Conservation (phyloP, 2,888 invertebrate species). For the Pammene aurita region DNA sequence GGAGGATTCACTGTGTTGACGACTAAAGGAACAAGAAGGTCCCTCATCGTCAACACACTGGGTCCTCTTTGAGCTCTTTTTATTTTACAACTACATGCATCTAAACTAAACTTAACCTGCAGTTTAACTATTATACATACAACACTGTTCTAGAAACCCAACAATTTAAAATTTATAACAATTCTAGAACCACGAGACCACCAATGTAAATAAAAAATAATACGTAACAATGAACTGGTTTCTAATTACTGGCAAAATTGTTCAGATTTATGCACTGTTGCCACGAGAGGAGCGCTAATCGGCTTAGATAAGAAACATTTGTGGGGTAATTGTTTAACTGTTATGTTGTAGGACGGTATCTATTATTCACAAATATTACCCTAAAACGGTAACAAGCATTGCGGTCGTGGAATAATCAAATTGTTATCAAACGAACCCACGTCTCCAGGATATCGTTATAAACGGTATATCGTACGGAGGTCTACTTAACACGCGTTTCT, state of each 20-base stretch:
- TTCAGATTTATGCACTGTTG: slow-evolving; percentile 1
- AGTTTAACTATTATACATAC: too few species aligned
- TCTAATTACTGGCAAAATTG: background rate
- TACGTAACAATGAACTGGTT: too few species aligned
- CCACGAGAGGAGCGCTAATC: slow-evolving; percentile 7
- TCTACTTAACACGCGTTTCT: background rate
- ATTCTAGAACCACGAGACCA: too few species aligned
- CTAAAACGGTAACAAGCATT: slow-evolving; percentile 49
- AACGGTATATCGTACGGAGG: slow-evolving; percentile 50
- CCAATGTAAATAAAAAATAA: too few species aligned
- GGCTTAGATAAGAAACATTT: slow-evolving; percentile 54
- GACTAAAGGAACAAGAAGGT: too few species aligned
- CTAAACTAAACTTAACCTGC: too few species aligned
- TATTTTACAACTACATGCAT: too few species aligned
- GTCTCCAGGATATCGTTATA: slow-evolving; percentile 52
- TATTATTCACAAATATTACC: slow-evolving; percentile 65
- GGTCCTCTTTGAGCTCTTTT: too few species aligned
- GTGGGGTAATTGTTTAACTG: slow-evolving; percentile 61
- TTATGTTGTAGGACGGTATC: slow-evolving; percentile 59
- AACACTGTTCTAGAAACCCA: too few species aligned
- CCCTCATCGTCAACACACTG: too few species aligned
- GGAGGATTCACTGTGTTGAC: too few species aligned
- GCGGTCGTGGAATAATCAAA: slow-evolving; percentile 64
- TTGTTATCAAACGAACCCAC: slow-evolving; percentile 65
- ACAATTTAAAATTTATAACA: too few species aligned